A percentile compares a stretch with the other conserved stretches of the same genome.
Evolutionary conservation across 2,797 vertebrate species (phyloP).

Genomic region (Gephyroberyx darwinii): DNA sequence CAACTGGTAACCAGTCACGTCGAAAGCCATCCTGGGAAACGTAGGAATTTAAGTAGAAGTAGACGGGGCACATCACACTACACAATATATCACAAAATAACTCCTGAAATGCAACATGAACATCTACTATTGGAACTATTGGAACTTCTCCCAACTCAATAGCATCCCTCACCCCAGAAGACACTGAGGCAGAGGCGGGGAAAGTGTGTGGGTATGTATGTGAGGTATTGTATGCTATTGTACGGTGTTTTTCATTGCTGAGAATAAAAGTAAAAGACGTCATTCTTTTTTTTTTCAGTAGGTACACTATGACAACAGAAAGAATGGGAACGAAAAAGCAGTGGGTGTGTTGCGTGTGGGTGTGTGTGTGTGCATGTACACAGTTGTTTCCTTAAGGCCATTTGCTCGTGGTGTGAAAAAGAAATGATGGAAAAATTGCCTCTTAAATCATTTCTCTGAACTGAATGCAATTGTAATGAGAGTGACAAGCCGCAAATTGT

Average conservation of each 20-base stretch:
- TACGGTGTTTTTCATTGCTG: conserved; percentile 13
- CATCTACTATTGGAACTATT: no score
- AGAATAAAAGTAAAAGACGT: conserved; percentile 37
- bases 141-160: not conserved
- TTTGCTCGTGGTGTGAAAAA: conserved; percentile 37
- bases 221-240: conserved; percentile 15
- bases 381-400: conserved; percentile 39
- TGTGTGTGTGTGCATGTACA: not conserved
- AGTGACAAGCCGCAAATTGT: conserved; percentile 63
- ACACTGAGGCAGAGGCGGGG: not conserved
- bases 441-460: conserved; percentile 57
- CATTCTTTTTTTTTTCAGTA: conserved; percentile 33
- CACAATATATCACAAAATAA: no score
- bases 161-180: not conserved
- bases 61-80: no score
- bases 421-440: conserved; percentile 56
- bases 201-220: not conserved
- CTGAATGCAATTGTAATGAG: conserved; percentile 37
- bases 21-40: no score
- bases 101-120: no score
- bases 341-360: conserved; percentile 1
- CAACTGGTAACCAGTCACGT: no score
- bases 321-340: conserved; percentile 53
- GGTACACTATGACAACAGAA: conserved; percentile 49
- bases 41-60: no score